Evolutionary conservation across 1,140 invertebrate genomes (phyloP), one percentile per base, ranked within the genome.

Genomic region (Ostrea edulis): DNA sequence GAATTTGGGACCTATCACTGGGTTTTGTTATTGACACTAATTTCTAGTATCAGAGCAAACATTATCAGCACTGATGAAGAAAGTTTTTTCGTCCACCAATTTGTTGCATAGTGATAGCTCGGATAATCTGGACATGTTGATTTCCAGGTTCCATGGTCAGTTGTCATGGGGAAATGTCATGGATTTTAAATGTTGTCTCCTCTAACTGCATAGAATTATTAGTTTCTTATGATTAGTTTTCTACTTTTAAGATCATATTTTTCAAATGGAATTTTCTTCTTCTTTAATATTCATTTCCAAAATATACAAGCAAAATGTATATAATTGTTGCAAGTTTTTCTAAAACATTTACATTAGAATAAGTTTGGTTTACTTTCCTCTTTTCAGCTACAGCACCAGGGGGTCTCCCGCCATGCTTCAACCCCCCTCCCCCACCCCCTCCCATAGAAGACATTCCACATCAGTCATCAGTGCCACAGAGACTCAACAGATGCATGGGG

Each of bases 381-480:
- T 58, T 89, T 89, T 55, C 54, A 90, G 87, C 84, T 52, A 84
- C 87, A 84, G 85, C 85, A 53, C 87, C 90, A 35, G 88, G 89
- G 82, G 90, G 90, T 84, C 87, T 92, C 87, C 92, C 93, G 51
- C 93, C 93, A 51, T 92, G 92, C 12, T 89, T 92, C 52, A 90
- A 92, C 35, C 93, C 93, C 0, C 92, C 92, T 17, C 93, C 93
- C 9, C 93, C 93, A 68, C 93, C 93, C 12, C 93, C 93, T 77
- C 93, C 93, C 29, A 93, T 94, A 88, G 93, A 94, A 92, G 93
- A 94, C 93, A 94, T 94, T 94, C 93, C 93, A 89, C 93, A 93
- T 87, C 88, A 92, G 29, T 90, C 90, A 58, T 90, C 91, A 4
- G 91, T 90, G 68, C 89, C 86, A 65, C 86, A 85, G 84, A 71